Evolutionary conservation across 23 tunicate genomes (phyloP), one percentile per base, ranked within the genome.

Genomic region (Trididemnum clinides): DNA sequence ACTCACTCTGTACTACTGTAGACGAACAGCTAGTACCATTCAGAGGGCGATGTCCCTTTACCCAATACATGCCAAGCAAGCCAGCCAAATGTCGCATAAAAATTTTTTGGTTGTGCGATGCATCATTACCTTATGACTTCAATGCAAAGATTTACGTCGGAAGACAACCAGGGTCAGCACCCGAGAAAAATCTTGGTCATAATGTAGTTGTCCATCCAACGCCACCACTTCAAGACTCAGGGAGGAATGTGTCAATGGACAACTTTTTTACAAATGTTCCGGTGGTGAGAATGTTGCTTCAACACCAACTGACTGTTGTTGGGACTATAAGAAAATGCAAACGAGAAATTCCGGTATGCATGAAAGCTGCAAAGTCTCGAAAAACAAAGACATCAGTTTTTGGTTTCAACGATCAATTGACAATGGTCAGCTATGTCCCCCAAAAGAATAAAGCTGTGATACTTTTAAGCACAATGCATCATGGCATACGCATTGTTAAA

Each of bases 241-340:
- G n/a, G 5, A 51, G 83, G 30, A 78, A 78, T 25, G 31, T 78
- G 22, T 51, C 83, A 2, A 51, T 36, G 66, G 66, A 78, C 31
- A 78, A 78, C 31, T 50, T 78, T 78, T 78, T 78, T 51, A 78
- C 83, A 10, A 78, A 37, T 34, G 39, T 78, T 4, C 66, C 83
- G 28, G 37, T 78, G 29, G 83, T 66, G 5, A 65, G 83, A 5
- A 39, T 28, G 1, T 38, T 78, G 15, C 38, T 26, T 34, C 12
- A 74, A 29, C 51, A 51, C 27, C 51, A 73, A 29, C 80, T 38
- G 37, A 73, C 66, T 78, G 38, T 51, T 10, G 65, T 30, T 25
- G 65, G 66, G 29, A 15, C 65, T 5, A 51, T 51, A 7, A 15
- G 32, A 19, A 78, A 78, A 78, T 51, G 51, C 83, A 78, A 78